phyloP scores from a whole-genome alignment of 2,888 invertebrate species.

The Cosmia trapezina region DNA sequence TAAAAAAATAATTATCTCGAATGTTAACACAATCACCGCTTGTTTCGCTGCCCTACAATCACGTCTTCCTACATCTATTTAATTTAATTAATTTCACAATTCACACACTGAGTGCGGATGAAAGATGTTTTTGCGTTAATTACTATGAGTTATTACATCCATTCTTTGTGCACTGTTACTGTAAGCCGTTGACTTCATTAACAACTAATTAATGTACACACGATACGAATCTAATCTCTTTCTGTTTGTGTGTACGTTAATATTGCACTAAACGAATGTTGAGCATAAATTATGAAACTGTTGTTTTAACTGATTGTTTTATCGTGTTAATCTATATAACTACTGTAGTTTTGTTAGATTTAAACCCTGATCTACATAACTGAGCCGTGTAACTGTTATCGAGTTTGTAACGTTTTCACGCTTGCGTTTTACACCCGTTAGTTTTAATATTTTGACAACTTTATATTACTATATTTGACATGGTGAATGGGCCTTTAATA shows the following conservation, averaged over 20 bases:
- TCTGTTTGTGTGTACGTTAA: conserved; percentile 63
- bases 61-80: conserved; percentile 60
- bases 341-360: conserved; percentile 60
- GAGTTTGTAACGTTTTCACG: conserved; percentile 49
- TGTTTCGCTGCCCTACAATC: conserved; percentile 55
- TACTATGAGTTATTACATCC: conserved; percentile 68
- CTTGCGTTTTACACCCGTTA: conserved; percentile 41
- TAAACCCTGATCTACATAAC: conserved; percentile 58
- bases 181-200: conserved; percentile 77
- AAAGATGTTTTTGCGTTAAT: conserved; percentile 69
- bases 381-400: conserved; percentile 54
- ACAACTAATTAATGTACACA: conserved; percentile 73
- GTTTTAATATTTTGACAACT: conserved; percentile 39
- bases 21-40: conserved; percentile 39
- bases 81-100: conserved; percentile 69
- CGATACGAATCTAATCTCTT: conserved; percentile 76
- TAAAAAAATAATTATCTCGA: neutral
- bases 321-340: conserved; percentile 64
- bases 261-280: conserved; percentile 69
- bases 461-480: conserved; percentile 14
- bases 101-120: conserved; percentile 67
- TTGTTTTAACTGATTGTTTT: conserved; percentile 72
- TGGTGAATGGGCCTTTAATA: conserved; percentile 10
- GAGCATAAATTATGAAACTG: conserved; percentile 67
- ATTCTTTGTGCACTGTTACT: conserved; percentile 71